phyloP scores from a whole-genome alignment of 2,888 invertebrate species.

The Polymixis flavicincta region DNA sequence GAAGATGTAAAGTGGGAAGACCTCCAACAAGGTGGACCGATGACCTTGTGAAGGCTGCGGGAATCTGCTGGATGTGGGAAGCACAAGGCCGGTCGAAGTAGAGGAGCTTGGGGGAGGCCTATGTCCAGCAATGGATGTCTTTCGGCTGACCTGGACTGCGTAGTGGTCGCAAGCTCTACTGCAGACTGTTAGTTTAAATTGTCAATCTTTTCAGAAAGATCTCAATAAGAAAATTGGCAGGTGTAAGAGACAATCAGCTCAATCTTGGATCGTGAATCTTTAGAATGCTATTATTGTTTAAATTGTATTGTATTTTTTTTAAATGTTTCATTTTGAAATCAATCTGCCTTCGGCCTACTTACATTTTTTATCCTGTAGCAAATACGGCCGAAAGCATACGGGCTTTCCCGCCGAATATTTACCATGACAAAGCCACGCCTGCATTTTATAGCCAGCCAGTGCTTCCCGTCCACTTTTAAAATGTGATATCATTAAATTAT shows the following conservation, averaged over 20 bases:
- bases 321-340: neutral
- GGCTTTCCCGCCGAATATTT: slow-evolving; percentile 25
- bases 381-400: neutral
- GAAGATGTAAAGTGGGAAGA: too few relatives aligned
- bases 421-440: slow-evolving; percentile 20
- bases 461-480: slow-evolving; percentile 33
- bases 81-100: too few relatives aligned
- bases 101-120: too few relatives aligned
- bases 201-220: neutral
- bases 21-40: too few relatives aligned
- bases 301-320: too few relatives aligned
- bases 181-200: too few relatives aligned
- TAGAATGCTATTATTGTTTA: too few relatives aligned
- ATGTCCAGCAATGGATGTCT: too few relatives aligned
- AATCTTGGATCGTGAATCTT: neutral
- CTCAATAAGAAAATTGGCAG: neutral
- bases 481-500: slow-evolving; percentile 26
- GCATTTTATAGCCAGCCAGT: slow-evolving; percentile 23
- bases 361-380: neutral
- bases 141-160: too few relatives aligned
- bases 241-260: neutral
- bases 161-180: too few relatives aligned
- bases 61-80: too few relatives aligned
- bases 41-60: too few relatives aligned
- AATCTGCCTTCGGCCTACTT: neutral